Percentiles rank a stretch among this genome's conserved stretches.
Evolutionary conservation across 2,888 invertebrate species (phyloP).

Genomic region (Brachylomia viminalis): DNA sequence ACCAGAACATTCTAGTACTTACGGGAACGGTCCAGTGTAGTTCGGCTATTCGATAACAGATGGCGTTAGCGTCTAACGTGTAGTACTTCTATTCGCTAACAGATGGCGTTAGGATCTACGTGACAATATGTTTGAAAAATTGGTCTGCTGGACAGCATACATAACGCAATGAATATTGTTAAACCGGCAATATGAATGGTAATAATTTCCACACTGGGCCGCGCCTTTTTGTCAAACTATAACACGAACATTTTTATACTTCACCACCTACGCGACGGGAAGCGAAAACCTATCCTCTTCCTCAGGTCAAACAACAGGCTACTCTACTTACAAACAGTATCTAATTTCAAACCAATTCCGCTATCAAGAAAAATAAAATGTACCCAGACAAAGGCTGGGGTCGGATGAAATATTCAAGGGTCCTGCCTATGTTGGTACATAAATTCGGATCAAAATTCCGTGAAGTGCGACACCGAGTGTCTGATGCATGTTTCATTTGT

Average conservation of each 20-base stretch:
- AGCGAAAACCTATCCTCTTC: not conserved
- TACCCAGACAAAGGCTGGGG: constrained; percentile 57
- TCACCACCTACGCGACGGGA: not conserved
- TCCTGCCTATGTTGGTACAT: constrained; percentile 48
- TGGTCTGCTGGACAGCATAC: no score
- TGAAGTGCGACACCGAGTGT: constrained; percentile 53
- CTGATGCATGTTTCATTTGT: constrained; percentile 62
- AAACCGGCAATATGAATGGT: no score
- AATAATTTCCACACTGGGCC: not conserved
- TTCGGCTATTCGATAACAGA: no score
- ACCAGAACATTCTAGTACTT: no score
- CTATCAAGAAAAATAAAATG: constrained; percentile 53
- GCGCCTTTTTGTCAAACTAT: not conserved
- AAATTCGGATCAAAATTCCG: constrained; percentile 67
- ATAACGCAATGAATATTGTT: no score
- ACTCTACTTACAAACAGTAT: not conserved
- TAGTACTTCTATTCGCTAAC: no score
- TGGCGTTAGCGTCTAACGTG: no score
- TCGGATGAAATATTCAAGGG: constrained; percentile 62
- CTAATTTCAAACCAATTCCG: constrained; percentile 15
- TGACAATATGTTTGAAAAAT: no score
- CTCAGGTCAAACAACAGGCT: not conserved
- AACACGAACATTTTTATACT: not conserved
- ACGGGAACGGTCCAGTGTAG: no score
- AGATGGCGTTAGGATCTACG: no score